Conservation (phyloP, 2,797 vertebrate species). For the Sebastes minor region DNA sequence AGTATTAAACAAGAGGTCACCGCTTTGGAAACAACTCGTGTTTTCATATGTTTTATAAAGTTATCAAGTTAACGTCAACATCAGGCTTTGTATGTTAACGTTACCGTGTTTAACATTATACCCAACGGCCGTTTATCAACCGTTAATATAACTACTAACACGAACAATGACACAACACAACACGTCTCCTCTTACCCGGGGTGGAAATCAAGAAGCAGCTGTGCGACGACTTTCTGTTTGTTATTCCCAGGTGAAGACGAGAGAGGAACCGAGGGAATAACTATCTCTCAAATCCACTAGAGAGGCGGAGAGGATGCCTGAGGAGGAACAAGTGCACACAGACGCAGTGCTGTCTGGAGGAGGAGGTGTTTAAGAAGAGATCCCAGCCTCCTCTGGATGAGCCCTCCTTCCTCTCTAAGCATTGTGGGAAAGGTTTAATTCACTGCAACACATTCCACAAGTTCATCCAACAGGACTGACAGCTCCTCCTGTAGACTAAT, state of each 20-base stretch:
- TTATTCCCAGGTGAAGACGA: neutral
- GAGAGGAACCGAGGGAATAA: neutral
- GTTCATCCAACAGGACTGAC: neutral
- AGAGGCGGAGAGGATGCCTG: slow-evolving; percentile 17
- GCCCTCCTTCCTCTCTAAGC: slow-evolving; percentile 35
- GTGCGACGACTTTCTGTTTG: neutral
- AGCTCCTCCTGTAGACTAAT: neutral
- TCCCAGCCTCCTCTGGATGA: slow-evolving; percentile 41
- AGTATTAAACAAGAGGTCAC: rapidly evolving
- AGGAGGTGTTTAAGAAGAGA: slow-evolving; percentile 4
- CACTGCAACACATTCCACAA: slow-evolving; percentile 5
- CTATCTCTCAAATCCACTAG: neutral
- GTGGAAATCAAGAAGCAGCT: neutral
- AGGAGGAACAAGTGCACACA: slow-evolving; percentile 60
- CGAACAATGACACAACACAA: neutral
- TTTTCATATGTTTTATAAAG: too few relatives aligned
- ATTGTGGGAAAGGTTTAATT: slow-evolving; percentile 49
- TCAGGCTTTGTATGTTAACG: neutral
- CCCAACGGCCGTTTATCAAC: neutral
- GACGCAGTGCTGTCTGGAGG: neutral
- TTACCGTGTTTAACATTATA: too few relatives aligned
- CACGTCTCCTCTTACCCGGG: slow-evolving; percentile 32
- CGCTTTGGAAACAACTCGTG: too few relatives aligned
- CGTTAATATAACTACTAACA: neutral
- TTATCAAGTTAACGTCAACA: too few relatives aligned